A percentile compares a stretch with the other conserved stretches of the same genome.
phyloP scores from a whole-genome alignment of 2,113 vertebrate genomes.

The Microtus montanus region DNA sequence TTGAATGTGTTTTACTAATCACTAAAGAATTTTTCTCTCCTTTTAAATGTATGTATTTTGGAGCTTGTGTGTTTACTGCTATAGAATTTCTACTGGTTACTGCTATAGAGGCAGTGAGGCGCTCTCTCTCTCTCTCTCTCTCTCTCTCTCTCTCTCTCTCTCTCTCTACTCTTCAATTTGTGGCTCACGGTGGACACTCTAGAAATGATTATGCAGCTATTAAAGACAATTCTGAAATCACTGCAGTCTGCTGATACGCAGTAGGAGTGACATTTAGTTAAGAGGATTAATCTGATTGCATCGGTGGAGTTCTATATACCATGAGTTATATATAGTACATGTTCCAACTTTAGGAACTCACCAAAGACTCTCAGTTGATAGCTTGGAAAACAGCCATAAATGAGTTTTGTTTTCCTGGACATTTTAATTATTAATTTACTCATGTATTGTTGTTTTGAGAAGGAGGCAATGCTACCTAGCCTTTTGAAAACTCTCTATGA shows the following conservation, averaged over 20 bases:
- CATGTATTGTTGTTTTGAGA: not conserved
- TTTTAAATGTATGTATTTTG: slow-evolving; percentile 3
- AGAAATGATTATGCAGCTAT: not conserved
- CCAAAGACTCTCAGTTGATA: slow-evolving; percentile 45
- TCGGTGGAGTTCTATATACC: slow-evolving; percentile 38
- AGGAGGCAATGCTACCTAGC: not conserved
- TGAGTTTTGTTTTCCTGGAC: slow-evolving; percentile 19
- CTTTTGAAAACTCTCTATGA: not conserved
- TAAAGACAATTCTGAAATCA: slow-evolving; percentile 39
- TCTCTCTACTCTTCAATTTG: not conserved
- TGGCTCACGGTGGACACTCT: slow-evolving; percentile 1
- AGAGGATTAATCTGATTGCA: slow-evolving; percentile 51
- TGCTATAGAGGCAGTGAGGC: not conserved
- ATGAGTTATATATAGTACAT: not conserved
- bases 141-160: not conserved
- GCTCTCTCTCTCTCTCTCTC: too few relatives aligned
- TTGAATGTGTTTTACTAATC: not conserved
- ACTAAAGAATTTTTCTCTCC: not conserved
- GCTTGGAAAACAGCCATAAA: slow-evolving; percentile 55
- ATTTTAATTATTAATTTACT: not conserved
- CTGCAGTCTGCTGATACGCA: not conserved
- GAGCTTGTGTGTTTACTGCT: not conserved
- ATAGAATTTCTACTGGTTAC: not conserved
- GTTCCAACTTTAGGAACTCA: slow-evolving; percentile 43
- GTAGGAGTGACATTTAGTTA: slow-evolving; percentile 52